A percentile compares a stretch with the other conserved stretches of the same genome.
Conservation (phyloP, 2,113 vertebrate genomes). For the Clarias gariepinus region DNA sequence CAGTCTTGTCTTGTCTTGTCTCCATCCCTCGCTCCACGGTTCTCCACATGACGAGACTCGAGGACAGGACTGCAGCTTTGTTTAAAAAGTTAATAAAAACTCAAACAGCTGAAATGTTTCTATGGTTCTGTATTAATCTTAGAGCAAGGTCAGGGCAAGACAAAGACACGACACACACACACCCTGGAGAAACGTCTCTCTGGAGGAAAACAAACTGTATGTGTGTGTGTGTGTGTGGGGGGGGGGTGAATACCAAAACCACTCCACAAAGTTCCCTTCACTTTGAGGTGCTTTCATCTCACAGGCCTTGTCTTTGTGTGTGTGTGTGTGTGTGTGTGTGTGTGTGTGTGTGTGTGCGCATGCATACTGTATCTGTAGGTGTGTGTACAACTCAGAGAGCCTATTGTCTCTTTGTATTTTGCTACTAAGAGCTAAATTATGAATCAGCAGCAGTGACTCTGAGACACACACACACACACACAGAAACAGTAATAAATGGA, state of each 20-base stretch:
- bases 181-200: neutral
- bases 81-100: neutral
- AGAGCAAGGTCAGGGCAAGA: neutral
- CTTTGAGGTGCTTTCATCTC: constrained; percentile 11
- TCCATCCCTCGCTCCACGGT: neutral
- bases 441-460: too few relatives aligned
- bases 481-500: too few relatives aligned
- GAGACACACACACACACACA: too few relatives aligned
- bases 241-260: constrained; percentile 33
- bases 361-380: neutral
- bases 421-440: too few relatives aligned
- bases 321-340: neutral
- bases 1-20: constrained; percentile 26
- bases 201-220: neutral
- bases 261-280: neutral
- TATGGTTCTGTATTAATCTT: neutral
- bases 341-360: neutral
- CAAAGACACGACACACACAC: neutral
- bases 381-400: neutral
- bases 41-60: neutral
- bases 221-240: constrained; percentile 41
- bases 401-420: too few relatives aligned
- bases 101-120: neutral
- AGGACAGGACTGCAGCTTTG: neutral
- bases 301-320: neutral